These are phyloP conservation scores for Ceratotherium simum DNA, from an alignment of 2,113 vertebrate genomes.

Conservation along the genomic window DNA sequence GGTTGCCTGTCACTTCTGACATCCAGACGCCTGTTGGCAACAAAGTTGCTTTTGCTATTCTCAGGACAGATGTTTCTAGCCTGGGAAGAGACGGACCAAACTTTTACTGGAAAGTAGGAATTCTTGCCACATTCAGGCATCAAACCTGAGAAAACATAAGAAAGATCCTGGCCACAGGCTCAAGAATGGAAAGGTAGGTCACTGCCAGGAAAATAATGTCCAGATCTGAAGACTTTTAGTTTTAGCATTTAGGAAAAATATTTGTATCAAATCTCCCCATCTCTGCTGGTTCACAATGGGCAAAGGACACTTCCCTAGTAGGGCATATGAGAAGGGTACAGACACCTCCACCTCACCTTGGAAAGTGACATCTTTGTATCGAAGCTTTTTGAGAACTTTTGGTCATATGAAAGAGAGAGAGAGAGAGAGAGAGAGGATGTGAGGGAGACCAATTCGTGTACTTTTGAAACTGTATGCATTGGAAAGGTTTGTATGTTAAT, in stretches of 20 bases:
- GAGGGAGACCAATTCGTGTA: background rate
- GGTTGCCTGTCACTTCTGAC: constrained; percentile 81
- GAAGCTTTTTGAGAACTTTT: background rate
- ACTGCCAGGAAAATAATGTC: constrained; percentile 72
- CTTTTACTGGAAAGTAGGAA: constrained; percentile 76
- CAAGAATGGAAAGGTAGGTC: constrained; percentile 60
- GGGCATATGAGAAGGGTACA: background rate
- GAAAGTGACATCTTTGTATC: constrained; percentile 42
- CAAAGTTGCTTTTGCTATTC: constrained; percentile 60
- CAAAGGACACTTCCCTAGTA: constrained; percentile 32
- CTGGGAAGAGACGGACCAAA: constrained; percentile 77
- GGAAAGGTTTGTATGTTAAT: constrained; percentile 20
- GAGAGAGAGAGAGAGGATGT: background rate
- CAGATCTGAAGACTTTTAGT: constrained; percentile 55
- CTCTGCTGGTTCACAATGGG: background rate
- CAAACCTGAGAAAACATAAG: constrained; percentile 73
- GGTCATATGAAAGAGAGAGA: background rate
- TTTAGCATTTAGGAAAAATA: constrained; percentile 68
- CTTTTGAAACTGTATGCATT: constrained; percentile 49
- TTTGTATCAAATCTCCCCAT: constrained; percentile 41
- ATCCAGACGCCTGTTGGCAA: constrained; percentile 77
- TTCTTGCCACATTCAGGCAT: constrained; percentile 71
- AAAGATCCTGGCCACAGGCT: constrained; percentile 61
- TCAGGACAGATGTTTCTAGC: constrained; percentile 77
- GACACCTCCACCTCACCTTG: background rate